Evolutionary conservation across 2,888 invertebrate species (phyloP).

Genomic region (Azorinus chamasolen): DNA sequence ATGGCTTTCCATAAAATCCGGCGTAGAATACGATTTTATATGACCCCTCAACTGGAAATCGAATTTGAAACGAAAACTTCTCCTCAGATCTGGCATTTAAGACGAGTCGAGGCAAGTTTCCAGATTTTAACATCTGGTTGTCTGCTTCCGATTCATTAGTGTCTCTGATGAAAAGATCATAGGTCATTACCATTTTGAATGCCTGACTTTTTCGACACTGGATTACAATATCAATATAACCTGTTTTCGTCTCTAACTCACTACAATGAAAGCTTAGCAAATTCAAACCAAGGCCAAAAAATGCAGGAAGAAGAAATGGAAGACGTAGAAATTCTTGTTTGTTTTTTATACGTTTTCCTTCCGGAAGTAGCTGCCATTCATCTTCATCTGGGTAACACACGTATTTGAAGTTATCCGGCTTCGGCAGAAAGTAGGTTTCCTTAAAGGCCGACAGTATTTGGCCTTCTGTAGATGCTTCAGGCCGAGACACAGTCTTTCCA

Average conservation of each 20-base stretch:
- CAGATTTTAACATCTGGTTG: conserved; percentile 1
- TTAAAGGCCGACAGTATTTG: conserved; percentile 14
- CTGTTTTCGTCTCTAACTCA: conserved; percentile 26
- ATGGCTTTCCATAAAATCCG: conserved; percentile 19
- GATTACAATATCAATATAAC: conserved; percentile 23
- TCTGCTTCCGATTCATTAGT: too few relatives aligned
- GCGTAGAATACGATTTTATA: conserved; percentile 44
- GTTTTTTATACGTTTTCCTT: conserved; percentile 17
- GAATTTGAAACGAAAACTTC: conserved; percentile 39
- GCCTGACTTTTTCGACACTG: background rate
- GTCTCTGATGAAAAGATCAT: background rate
- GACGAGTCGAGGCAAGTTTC: conserved; percentile 28
- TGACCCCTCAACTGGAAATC: conserved; percentile 44
- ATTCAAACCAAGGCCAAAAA: conserved; percentile 45
- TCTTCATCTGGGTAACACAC: conserved; percentile 43
- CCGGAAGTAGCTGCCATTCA: conserved; percentile 50
- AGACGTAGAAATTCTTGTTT: conserved; percentile 16
- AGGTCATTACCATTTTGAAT: conserved; percentile 21
- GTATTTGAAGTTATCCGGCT: conserved; percentile 53
- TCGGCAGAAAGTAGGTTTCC: conserved; percentile 61
- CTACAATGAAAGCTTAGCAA: conserved; percentile 38
- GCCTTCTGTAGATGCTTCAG: conserved; percentile 3
- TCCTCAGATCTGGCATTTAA: conserved; percentile 54
- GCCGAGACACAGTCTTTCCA: conserved; percentile 8
- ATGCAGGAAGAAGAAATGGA: conserved; percentile 32